Evolutionary conservation across 2,797 vertebrate genomes (phyloP), one percentile per base, ranked within the genome.

Genomic region (Melanogrammus aeglefinus): DNA sequence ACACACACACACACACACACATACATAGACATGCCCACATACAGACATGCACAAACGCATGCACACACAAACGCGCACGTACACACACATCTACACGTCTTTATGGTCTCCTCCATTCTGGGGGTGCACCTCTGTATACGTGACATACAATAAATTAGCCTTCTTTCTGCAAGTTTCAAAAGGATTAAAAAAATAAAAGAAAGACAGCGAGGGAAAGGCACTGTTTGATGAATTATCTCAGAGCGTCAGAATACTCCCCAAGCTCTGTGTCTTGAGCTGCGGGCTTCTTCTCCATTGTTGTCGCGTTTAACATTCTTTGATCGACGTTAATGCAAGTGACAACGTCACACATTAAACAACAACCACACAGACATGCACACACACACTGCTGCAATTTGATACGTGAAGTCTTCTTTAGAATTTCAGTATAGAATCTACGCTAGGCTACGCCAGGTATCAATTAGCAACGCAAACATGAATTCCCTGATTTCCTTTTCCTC

Each of bases 191-290:
- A 51, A 4, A 51, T 16, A 51, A 79, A 79, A 76, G 57, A 63
- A 85, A 77, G 82, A 80, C 85, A 83, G 77, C 75, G 21, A 38
- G 2, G 69, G 75, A 76, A 76, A 6, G 18, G 74, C 21, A 4
- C 18, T n/a, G 51, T 57, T 57, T 57, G 51, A 57, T 57, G 51
- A 7, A 57, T 57, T n/a, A n/a, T 57, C 18, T 57, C 6, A 5
- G 7, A 57, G 21, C 51, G 51, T 57, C 51, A 57, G 51, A n/a
- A 57, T n/a, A 57, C 44, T 47, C 44, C 44, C 13, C 44, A 47
- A 47, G 13, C 51, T 8, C 18, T 57, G 4, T n/a, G 6, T 10
- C 21, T n/a, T 57, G 18, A 21, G 51, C 51, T 57, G 1, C 21
- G 21, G 51, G 51, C 18, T 57, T n/a, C 51, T 57, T n/a, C 18